Base-by-base conservation (phyloP, 2,113 vertebrate genomes). In the Myrmecophaga tridactyla region DNA sequence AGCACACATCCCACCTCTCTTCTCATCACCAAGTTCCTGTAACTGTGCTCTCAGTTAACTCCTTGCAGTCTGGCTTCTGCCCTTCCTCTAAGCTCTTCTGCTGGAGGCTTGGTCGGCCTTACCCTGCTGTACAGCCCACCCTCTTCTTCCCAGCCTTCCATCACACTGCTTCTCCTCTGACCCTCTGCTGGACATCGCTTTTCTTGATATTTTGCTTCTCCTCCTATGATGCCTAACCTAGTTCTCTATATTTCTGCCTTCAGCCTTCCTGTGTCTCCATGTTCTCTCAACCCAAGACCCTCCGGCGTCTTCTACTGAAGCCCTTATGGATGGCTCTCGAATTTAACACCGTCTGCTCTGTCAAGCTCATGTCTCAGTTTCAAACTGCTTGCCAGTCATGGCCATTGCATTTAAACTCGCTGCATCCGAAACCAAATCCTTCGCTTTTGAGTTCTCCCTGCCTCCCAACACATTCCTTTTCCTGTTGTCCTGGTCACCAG, bases 81-180 rank as follows among this genome's bases (percentile, higher is more conserved):
- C 23, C 27, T 43, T 48, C 7, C 23, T 20, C 4, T 1, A 1
- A 36, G 7, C 27, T 29, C 69, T 25, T 11, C 41, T 10, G 31
- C 2, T 29, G 86, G 43, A 12, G 13, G 31, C 15, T 3, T 4
- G 2, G 0, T 8, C 10, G 48, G 36, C 60, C 87, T 13, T 0
- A 7, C 25, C 9, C 60, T 7, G 27, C 15, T 3, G 2, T 4
- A 1, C 1, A 58, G 20, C 56, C 56, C 21, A 27, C 63, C 3
- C 67, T 18, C 56, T 31, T 39, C 58, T 1, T 15, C 34, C 39
- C 56, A 4, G 62, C 56, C 69, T 67, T 58, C 56, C 20, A 4
- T 23, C 67, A 27, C n/a, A 1, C n/a, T 0, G 1, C 6, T 0
- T 31, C 21, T 63, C 43, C 53, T 36, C 48, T 34, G 12, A 6